Base-by-base conservation (phyloP, 2,113 vertebrate species). In the Sylvilagus bachmani region DNA sequence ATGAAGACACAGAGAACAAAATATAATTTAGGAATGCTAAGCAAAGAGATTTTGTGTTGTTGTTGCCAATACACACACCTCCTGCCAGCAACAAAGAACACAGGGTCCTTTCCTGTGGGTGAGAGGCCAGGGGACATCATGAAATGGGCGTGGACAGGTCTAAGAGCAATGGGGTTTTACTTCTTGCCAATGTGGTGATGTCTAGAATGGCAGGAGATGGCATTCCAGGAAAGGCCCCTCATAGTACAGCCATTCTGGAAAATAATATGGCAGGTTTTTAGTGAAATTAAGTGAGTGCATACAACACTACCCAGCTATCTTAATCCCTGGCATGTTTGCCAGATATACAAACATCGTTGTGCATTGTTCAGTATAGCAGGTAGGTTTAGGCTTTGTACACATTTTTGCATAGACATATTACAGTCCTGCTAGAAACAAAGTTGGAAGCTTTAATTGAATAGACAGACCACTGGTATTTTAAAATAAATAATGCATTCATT, bases 401-500 rank as follows among this genome's bases (percentile, higher is more conserved):
- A 49, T 91, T 91, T 91, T 84, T 95, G 14, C 29, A 78, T 1
- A 38, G 22, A 83, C 36, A 69, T 92, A 89, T 73, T 22, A 74
- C 1, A 51, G 10, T 4, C 7, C 38, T 89, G 16, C 70, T 79
- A 62, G 86, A 93, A 86, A 91, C 29, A 77, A 58, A n/a, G 13
- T 33, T 88, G 25, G 67, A 95, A 11, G n/a, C 82, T 89, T 88
- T 86, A 62, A 81, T 87, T 95, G 85, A 95, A 66, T 66, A 93
- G 77, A 75, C 44, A 79, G n/a, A 51, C 55, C 53, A 89, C 13
- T 51, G 33, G 13, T 70, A 86, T 94, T 95, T 86, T 71, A 79
- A 96, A 96, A 92, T 94, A 96, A 96, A 94, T 86, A 96, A 84
- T 3, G 12, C 6, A 58, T 79, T 95, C 61, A 84, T 95, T 95